phyloP scores from a whole-genome alignment of 2,888 invertebrate species.

The Drosophila borealis region DNA sequence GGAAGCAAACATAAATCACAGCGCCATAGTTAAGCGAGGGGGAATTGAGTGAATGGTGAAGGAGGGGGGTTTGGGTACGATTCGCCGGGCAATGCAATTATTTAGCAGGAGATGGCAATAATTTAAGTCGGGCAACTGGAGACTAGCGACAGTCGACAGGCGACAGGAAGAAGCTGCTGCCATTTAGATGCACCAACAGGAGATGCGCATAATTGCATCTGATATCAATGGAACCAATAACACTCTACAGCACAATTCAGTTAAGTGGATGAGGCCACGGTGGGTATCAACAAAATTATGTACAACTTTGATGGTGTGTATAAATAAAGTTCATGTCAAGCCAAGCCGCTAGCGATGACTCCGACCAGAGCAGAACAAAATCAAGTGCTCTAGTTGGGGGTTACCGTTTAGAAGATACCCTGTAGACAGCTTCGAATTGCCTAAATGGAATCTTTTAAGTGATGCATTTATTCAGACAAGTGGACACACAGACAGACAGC shows the following conservation, averaged over 20 bases:
- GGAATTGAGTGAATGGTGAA: not conserved
- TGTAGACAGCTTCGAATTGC: not conserved
- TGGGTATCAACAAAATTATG: not conserved
- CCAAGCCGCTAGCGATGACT: not conserved
- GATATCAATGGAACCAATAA: slow-evolving; percentile 37
- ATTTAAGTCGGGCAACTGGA: slow-evolving; percentile 40
- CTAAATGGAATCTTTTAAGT: too few species aligned
- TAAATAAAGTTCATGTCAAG: not conserved
- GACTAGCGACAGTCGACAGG: slow-evolving; percentile 24
- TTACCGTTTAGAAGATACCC: not conserved
- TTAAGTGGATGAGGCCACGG: not conserved
- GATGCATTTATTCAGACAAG: too few species aligned
- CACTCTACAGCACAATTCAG: slow-evolving; percentile 11
- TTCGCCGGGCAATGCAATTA: slow-evolving; percentile 66
- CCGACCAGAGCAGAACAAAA: too few species aligned
- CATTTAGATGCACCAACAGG: slow-evolving; percentile 72
- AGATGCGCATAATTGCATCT: slow-evolving; percentile 80
- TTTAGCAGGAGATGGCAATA: slow-evolving; percentile 67
- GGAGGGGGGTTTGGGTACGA: not conserved
- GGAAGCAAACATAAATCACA: slow-evolving; percentile 79
- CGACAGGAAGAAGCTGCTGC: slow-evolving; percentile 79
- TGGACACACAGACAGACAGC: too few species aligned
- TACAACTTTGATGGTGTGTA: not conserved
- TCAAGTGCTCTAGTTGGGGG: not conserved
- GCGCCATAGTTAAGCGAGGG: slow-evolving; percentile 11